phyloP scores from a whole-genome alignment of 2,888 invertebrate genomes.

The Trissolcus brochymenae region DNA sequence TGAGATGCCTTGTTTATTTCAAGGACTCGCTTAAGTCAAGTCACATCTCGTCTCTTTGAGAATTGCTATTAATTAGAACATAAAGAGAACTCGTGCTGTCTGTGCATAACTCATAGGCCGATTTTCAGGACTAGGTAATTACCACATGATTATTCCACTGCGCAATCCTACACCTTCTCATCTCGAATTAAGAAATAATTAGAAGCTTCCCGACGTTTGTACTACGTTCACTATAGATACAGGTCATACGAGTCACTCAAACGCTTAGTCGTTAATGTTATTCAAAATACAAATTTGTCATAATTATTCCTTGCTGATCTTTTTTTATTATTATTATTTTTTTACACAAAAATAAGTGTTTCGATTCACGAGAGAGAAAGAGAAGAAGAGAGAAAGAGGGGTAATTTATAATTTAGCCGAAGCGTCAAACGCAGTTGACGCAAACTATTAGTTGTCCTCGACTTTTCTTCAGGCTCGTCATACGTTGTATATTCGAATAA shows the following conservation, averaged over 20 bases:
- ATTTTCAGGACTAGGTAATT: slow-evolving; percentile 67
- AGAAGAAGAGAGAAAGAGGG: not conserved
- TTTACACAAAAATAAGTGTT: not conserved
- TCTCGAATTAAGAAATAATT: slow-evolving; percentile 68
- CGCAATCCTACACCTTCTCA: slow-evolving; percentile 62
- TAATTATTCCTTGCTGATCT: not conserved
- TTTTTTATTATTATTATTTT: too few species aligned
- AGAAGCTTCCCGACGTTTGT: slow-evolving; percentile 60
- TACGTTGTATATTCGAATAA: not conserved
- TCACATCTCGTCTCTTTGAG: slow-evolving; percentile 39
- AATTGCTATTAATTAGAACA: slow-evolving; percentile 71
- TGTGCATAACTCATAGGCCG: slow-evolving; percentile 57
- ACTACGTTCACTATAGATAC: slow-evolving; percentile 33
- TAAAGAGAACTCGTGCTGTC: slow-evolving; percentile 65
- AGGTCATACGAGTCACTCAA: slow-evolving; percentile 23
- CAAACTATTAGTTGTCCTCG: not conserved
- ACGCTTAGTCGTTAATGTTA: slow-evolving; percentile 28
- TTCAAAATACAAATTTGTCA: slow-evolving; percentile 28
- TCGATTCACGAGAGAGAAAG: too few species aligned
- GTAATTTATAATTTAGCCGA: not conserved
- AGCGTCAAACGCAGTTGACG: too few species aligned
- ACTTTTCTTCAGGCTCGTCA: not conserved
- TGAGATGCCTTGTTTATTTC: slow-evolving; percentile 26
- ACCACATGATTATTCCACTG: slow-evolving; percentile 63
- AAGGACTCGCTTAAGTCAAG: slow-evolving; percentile 42